These are phyloP conservation scores for Rhynchotus rufescens DNA, from an alignment of 2,797 vertebrate species.

Conservation along the genomic window DNA sequence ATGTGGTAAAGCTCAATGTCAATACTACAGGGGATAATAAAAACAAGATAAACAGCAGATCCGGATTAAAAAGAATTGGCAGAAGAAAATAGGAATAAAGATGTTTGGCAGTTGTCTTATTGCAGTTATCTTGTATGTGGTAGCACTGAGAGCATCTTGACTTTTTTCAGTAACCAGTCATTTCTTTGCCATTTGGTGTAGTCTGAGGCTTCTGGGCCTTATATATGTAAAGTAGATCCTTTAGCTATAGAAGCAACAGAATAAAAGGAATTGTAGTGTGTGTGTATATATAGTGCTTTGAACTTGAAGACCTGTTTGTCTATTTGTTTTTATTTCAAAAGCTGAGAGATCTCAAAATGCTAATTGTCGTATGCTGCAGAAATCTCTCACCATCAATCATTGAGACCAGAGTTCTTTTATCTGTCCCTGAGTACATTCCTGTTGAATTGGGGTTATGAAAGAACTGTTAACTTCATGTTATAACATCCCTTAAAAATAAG, in stretches of 20 bases:
- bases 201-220: neutral
- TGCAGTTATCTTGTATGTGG: neutral
- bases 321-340: neutral
- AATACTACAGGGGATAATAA: neutral
- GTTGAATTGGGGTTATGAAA: neutral
- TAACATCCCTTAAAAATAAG: neutral
- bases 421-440: neutral
- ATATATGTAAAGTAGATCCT: neutral
- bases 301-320: neutral
- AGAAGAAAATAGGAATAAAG: neutral
- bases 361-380: neutral
- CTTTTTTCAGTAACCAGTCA: neutral
- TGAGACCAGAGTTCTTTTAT: neutral
- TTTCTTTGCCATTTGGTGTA: neutral
- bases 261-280: neutral
- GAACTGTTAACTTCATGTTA: neutral
- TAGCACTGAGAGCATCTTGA: neutral
- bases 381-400: accelerated
- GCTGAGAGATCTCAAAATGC: neutral
- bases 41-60: neutral
- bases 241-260: neutral
- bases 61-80: neutral
- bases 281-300: neutral
- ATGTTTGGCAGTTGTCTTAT: neutral
- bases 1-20: neutral